Evolutionary conservation across 2,888 invertebrate species (phyloP), one percentile per base, ranked within the genome.

Genomic region (Meiosimyza decipiens): DNA sequence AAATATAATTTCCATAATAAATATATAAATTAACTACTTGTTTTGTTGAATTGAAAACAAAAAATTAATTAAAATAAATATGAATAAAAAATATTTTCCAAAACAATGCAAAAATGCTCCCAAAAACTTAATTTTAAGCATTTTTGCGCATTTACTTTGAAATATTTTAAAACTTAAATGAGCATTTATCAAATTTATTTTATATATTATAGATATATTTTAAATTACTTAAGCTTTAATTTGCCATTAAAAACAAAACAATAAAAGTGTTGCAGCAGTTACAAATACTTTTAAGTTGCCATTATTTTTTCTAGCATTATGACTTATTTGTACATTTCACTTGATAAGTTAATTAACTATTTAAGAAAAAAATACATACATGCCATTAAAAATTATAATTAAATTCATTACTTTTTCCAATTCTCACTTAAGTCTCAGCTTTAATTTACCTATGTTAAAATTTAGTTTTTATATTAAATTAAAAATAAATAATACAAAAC

Each of bases 1-100:
- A 85, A 84, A 83, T 86, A 84, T 86, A 83, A 85, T 86, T 85
- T 86, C 82, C 79, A 78, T 80, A 68, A 57, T 57, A 68, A 68
- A 50, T 49, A 18, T 60, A 60, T 28, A 60, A n/a, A 22, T 28
- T 28, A 60, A 28, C 40, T 60, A 33, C 51, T 64, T 64, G 50
- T 15, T 50, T 51, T 51, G 47, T 49, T 40, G 13, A 40, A 16
- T 59, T 50, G 51, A 59, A 60, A 60, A 13, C 54, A 67, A 69
- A 51, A 60, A 16, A 69, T 7, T 52, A 50, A 16, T 12, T 15
- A 16, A 54, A 28, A 66, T 74, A 74, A 65, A 75, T 62, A 71
- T 64, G 16, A 71, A 71, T 54, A 71, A 64, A 40, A 40, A 40
- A 9, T 40, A 40, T 40, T 40, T 40, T 40, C 40, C 40, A 40